These are phyloP conservation scores for Pterocles burchelli DNA, from an alignment of 2,113 vertebrate species.

Conservation along the genomic window DNA sequence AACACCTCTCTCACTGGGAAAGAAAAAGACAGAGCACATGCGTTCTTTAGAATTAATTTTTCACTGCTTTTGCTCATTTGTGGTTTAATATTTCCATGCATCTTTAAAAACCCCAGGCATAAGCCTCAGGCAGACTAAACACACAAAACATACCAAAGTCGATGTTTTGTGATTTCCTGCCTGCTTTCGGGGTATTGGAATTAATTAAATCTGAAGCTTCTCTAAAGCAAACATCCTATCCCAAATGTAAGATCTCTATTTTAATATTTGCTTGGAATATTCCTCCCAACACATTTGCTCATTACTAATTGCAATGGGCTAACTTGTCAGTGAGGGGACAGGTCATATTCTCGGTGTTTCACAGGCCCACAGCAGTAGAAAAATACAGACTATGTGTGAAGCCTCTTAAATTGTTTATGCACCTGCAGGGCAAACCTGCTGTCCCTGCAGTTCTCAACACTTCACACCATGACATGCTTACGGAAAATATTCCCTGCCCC, in stretches of 20 bases:
- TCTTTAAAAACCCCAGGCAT: background rate
- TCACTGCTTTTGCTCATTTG: slow-evolving; percentile 1
- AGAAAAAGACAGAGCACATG: background rate
- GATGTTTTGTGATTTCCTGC: slow-evolving; percentile 2
- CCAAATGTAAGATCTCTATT: background rate
- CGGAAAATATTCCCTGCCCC: background rate
- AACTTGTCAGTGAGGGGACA: background rate
- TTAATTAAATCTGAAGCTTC: slow-evolving; percentile 39
- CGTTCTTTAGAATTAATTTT: background rate
- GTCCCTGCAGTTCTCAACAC: background rate
- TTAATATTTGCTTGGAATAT: background rate
- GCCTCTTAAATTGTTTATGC: background rate
- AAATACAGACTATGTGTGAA: background rate
- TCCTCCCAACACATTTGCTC: background rate
- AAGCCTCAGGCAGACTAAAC: slow-evolving; percentile 26
- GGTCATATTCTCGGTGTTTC: background rate
- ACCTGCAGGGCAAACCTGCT: background rate
- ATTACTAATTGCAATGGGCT: background rate
- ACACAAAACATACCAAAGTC: background rate
- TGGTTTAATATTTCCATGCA: slow-evolving; percentile 20
- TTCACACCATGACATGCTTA: rapidly evolving
- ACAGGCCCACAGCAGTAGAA: background rate
- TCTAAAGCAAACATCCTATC: background rate
- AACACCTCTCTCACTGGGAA: background rate
- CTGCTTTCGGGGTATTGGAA: background rate